A percentile compares a stretch with the other conserved stretches of the same genome.
phyloP scores from a whole-genome alignment of 1,140 invertebrate genomes.

The Nixonia krombeini region DNA sequence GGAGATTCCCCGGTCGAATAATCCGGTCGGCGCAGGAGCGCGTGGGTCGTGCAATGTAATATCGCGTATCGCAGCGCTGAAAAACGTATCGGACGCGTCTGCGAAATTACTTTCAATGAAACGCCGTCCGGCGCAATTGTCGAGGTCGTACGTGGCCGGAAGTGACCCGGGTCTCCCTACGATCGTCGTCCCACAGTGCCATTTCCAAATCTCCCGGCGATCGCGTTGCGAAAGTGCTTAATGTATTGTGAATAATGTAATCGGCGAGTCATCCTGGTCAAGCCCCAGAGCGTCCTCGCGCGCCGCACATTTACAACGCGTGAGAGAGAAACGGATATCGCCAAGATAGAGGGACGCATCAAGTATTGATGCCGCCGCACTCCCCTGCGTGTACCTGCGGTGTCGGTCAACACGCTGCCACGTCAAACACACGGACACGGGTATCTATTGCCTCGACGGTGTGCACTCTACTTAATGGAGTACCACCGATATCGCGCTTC shows the following conservation, averaged over 20 bases:
- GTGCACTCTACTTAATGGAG: conserved; percentile 65
- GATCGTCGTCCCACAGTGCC: conserved; percentile 24
- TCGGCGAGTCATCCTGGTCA: conserved; percentile 56
- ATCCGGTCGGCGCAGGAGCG: conserved; percentile 34
- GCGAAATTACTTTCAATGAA: conserved; percentile 15
- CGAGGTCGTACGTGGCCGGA: not conserved
- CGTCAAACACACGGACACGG: no score
- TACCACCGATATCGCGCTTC: conserved; percentile 57
- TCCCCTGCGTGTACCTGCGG: no score
- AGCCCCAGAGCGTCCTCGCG: conserved; percentile 15
- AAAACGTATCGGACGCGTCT: no score
- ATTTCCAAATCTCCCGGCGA: conserved; percentile 44
- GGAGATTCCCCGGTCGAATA: conserved; percentile 52
- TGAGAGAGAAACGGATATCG: conserved; percentile 30
- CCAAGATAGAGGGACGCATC: conserved; percentile 49
- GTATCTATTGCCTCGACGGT: not conserved
- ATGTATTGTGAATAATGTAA: conserved; percentile 69
- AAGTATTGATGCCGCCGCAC: conserved; percentile 64
- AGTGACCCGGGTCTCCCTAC: not conserved
- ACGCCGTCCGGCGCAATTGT: not conserved
- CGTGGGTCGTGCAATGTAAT: no score
- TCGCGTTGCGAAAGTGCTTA: conserved; percentile 62
- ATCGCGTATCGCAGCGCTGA: no score
- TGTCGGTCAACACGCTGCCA: no score
- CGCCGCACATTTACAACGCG: conserved; percentile 10